Evolutionary conservation across 2,113 vertebrate species (phyloP).

Genomic region (Tilapia sparmanii): DNA sequence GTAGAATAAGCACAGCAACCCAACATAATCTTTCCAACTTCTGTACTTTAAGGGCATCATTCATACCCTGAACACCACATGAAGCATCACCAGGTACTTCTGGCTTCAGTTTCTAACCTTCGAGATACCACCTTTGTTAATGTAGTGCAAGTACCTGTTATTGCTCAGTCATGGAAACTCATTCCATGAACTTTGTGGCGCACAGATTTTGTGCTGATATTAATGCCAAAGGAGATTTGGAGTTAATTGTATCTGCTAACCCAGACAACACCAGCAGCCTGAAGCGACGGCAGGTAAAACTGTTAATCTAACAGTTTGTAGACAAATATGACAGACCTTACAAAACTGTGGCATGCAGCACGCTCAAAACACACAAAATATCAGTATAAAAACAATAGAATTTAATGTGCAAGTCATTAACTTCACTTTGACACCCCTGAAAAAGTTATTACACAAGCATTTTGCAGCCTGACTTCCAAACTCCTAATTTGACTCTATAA

Average conservation of each 20-base stretch:
- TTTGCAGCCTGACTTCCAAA: not conserved
- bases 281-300: not conserved
- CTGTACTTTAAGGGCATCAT: too few species aligned
- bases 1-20: too few species aligned
- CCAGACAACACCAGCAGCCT: not conserved
- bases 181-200: not conserved
- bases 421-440: constrained; percentile 40
- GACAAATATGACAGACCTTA: not conserved
- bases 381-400: constrained; percentile 46
- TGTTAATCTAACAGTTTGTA: not conserved
- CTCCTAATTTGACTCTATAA: constrained; percentile 1
- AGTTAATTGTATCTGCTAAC: not conserved
- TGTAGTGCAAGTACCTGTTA: too few species aligned
- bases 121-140: not conserved
- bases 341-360: not conserved
- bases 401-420: constrained; percentile 61
- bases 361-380: not conserved
- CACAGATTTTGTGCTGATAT: not conserved
- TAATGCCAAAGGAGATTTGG: not conserved
- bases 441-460: not conserved
- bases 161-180: not conserved
- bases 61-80: too few species aligned
- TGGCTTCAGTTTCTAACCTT: not conserved
- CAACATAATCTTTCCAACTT: too few species aligned
- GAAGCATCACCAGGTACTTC: not conserved